A percentile compares a stretch with the other conserved stretches of the same genome.
phyloP scores from a whole-genome alignment of 23 tunicate genomes.

The Trididemnum miniatum region DNA sequence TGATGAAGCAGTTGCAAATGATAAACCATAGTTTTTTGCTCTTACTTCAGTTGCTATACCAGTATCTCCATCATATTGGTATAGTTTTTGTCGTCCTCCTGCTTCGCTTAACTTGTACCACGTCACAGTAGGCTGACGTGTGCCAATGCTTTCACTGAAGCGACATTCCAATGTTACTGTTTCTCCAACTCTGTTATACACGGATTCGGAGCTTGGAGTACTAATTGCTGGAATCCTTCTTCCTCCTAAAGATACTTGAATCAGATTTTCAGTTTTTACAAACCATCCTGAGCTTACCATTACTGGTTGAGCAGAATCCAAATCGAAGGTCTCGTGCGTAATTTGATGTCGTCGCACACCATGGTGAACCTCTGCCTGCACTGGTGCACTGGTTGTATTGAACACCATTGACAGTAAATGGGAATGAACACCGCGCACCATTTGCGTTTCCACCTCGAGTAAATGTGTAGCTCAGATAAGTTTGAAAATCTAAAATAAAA shows the following conservation, averaged over 20 bases:
- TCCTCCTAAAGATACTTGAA: too few relatives aligned
- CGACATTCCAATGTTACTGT: conserved; percentile 54
- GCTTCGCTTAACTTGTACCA: conserved; percentile 50
- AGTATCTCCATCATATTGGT: conserved; percentile 30
- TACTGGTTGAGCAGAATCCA: conserved; percentile 40
- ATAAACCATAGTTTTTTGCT: too few relatives aligned
- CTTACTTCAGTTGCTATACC: conserved; percentile 26
- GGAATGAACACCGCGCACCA: conserved; percentile 78
- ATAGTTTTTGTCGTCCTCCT: conserved; percentile 36
- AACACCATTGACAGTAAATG: conserved; percentile 45
- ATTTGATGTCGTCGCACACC: conserved; percentile 81
- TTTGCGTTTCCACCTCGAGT: conserved; percentile 64
- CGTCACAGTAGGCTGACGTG: conserved; percentile 30
- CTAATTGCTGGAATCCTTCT: too few relatives aligned
- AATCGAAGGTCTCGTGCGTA: conserved; percentile 52
- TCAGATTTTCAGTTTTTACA: too few relatives aligned
- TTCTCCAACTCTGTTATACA: conserved; percentile 51
- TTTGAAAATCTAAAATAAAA: conserved; percentile 31
- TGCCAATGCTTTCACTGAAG: neutral
- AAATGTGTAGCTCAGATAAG: conserved; percentile 58
- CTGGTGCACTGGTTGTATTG: conserved; percentile 45
- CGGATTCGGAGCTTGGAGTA: neutral
- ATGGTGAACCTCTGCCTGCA: conserved; percentile 10
- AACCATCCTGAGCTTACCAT: too few relatives aligned
- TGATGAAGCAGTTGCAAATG: too few relatives aligned